Conservation (phyloP, 1,140 invertebrate genomes). For the Drosophila watanabei region DNA sequence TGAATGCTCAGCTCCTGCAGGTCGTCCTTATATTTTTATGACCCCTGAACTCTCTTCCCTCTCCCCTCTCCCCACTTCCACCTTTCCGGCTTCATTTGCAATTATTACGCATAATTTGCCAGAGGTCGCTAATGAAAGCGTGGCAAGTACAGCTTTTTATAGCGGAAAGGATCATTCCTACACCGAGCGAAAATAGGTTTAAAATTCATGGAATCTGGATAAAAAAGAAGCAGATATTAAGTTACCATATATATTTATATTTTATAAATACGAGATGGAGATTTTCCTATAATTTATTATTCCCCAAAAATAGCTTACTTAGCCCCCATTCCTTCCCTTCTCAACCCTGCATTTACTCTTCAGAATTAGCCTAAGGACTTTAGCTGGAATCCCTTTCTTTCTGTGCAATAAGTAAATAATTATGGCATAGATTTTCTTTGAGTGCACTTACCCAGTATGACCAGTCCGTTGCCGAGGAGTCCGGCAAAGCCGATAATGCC, state of each 20-base stretch:
- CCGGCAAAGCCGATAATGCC: constrained; percentile 90
- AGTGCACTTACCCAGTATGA: constrained; percentile 88
- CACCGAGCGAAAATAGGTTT: background rate
- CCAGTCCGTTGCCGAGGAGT: constrained; percentile 94
- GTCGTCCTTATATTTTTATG: constrained; percentile 48
- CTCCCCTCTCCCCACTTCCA: background rate
- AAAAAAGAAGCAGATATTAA: background rate
- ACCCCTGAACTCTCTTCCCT: background rate
- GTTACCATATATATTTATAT: background rate
- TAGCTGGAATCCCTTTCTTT: background rate
- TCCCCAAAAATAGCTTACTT: no score
- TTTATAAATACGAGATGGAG: no score
- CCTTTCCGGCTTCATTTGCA: constrained; percentile 53
- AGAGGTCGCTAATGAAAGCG: constrained; percentile 61
- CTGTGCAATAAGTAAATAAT: no score
- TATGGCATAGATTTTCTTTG: no score
- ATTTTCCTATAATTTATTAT: no score
- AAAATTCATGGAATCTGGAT: background rate
- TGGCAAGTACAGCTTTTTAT: constrained; percentile 15
- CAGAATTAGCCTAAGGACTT: background rate
- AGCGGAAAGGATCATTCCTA: background rate
- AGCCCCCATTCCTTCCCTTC: background rate
- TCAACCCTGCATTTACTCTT: background rate
- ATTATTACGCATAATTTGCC: constrained; percentile 77
- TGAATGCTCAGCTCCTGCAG: constrained; percentile 31